phyloP scores from a whole-genome alignment of 2,113 vertebrate genomes.

The Centropus bengalensis region DNA sequence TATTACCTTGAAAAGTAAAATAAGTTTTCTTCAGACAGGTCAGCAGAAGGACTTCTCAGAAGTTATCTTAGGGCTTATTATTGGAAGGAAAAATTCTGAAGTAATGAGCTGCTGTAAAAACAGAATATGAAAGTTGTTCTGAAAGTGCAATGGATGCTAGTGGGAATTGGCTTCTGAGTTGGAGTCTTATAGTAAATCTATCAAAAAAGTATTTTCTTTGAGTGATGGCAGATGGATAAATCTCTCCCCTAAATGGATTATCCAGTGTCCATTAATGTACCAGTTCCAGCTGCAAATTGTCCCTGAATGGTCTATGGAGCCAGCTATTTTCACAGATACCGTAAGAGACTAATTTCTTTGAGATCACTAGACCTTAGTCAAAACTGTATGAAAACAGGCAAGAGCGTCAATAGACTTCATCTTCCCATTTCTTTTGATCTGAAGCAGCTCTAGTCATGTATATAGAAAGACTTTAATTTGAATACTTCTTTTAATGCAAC shows the following conservation, averaged over 20 bases:
- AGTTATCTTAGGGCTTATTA: background rate
- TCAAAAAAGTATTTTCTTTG: background rate
- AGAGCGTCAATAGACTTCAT: background rate
- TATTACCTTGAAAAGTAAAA: background rate
- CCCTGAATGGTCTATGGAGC: background rate
- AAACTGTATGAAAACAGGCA: background rate
- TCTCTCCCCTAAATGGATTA: background rate
- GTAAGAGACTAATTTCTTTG: background rate
- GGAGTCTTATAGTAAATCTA: background rate
- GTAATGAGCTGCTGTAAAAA: background rate
- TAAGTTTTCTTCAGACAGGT: background rate
- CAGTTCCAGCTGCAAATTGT: background rate
- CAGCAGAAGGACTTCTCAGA: background rate
- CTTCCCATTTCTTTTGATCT: background rate
- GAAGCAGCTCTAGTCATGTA: background rate
- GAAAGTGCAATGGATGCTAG: background rate
- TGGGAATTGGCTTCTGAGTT: background rate
- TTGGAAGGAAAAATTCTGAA: background rate
- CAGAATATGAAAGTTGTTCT: background rate
- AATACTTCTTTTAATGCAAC: background rate
- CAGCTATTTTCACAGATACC: background rate
- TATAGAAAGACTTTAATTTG: background rate
- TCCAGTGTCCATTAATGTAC: fast-evolving
- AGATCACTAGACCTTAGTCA: background rate
- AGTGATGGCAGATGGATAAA: background rate